A percentile compares a stretch with the other conserved stretches of the same genome.
Evolutionary conservation across 2,797 vertebrate species (phyloP).

Genomic region (Hozukius guyotensis): DNA sequence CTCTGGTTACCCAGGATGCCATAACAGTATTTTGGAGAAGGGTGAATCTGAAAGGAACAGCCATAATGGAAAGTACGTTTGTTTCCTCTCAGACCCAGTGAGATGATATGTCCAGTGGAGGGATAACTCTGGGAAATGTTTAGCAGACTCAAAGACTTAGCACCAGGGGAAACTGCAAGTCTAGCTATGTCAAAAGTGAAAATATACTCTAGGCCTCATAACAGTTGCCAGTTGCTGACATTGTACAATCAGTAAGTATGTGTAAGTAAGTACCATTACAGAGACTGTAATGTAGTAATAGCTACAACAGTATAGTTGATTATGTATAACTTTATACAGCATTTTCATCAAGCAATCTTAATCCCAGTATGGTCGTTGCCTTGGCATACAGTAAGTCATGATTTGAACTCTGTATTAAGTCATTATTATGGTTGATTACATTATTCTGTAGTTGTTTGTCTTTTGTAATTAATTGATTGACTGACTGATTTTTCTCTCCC

Average conservation of each 20-base stretch:
- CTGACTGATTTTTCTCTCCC: not conserved
- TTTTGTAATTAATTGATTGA: no score
- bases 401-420: not conserved
- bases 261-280: not conserved
- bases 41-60: not conserved
- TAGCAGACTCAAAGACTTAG: not conserved
- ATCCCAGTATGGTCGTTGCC: not conserved
- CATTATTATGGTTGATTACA: not conserved
- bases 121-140: conserved; percentile 8
- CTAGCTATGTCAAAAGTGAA: not conserved
- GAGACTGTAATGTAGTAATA: not conserved
- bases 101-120: conserved; percentile 13
- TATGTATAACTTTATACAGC: not conserved
- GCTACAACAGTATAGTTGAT: not conserved
- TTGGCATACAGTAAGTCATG: not conserved
- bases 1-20: not conserved
- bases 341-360: not conserved
- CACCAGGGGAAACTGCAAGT: not conserved
- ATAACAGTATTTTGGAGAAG: not conserved
- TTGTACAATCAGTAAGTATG: not conserved
- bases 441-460: not conserved
- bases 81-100: conserved; percentile 12
- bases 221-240: not conserved
- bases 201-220: not conserved
- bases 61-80: conserved; percentile 2